Conservation (phyloP, 2,113 vertebrate species). For the Oryctolagus cuniculus region mOryCun1.1 NC_091451.1:14655001-14655500, state of each 20-base stretch:
- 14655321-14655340: background rate
- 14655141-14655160: background rate
- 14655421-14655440: background rate
- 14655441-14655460: slow-evolving; percentile 18
- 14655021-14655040: too few relatives aligned
- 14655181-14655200: too few relatives aligned
- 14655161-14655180: background rate
- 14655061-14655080: too few relatives aligned
- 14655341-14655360: background rate
- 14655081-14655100: too few relatives aligned
- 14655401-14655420: accelerated
- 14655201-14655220: too few relatives aligned
- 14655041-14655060: too few relatives aligned
- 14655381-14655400: background rate
- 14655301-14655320: background rate
- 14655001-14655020: too few relatives aligned
- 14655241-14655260: too few relatives aligned
- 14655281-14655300: background rate
- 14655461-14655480: background rate
- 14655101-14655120: too few relatives aligned
- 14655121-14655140: background rate
- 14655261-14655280: too few relatives aligned
- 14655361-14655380: background rate
- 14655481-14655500: background rate
- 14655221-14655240: too few relatives aligned